Base-by-base conservation (phyloP, 2,888 invertebrate genomes). In the Sesamia inferens region DNA sequence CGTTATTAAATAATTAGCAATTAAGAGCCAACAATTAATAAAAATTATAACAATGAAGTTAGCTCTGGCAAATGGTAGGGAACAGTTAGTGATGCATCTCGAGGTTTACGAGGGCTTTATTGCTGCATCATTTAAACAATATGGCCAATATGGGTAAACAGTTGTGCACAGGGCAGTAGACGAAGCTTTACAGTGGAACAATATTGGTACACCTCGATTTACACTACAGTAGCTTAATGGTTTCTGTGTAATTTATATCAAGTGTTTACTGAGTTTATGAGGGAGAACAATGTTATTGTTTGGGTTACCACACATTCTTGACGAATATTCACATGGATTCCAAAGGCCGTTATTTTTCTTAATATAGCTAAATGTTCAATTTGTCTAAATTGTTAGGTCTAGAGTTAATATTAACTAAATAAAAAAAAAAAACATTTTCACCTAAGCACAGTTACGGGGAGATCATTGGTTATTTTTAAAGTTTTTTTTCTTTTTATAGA, bases 101-200 rank as follows among this genome's bases (percentile, higher is more conserved):
- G 71, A 75, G 81, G 81, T 81, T 81, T 81, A 81, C 68, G 81
- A 82, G 78, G 71, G 55, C 82, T 62, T 84, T 84, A 82, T 73
- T 74, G 82, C 73, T 31, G 69, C 82, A 81, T 84, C 81, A 81
- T 84, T 84, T 81, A 84, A 84, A 81, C 81, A 84, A 83, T 79
- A 82, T 72, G 79, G 83, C 68, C 83, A 79, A 82, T 79, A 71
- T 75, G 81, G 81, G 81, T 81, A 81, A 81, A 81, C 81, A 81
- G 81, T 84, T 51, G 81, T 80, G 75, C 81, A 71, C 68, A 66
- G 68, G 74, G 65, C 80, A 63, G 59, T 63, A 74, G 68, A 51
- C 63, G 68, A 69, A 75, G 81, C 81, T 75, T 84, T 84, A 84
- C 74, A 71, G 81, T 80, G 75, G 57, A 59, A 75, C 70, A 81